These are phyloP conservation scores for Arenaria interpres DNA, from an alignment of 2,113 vertebrate species.

Conservation along the genomic window DNA sequence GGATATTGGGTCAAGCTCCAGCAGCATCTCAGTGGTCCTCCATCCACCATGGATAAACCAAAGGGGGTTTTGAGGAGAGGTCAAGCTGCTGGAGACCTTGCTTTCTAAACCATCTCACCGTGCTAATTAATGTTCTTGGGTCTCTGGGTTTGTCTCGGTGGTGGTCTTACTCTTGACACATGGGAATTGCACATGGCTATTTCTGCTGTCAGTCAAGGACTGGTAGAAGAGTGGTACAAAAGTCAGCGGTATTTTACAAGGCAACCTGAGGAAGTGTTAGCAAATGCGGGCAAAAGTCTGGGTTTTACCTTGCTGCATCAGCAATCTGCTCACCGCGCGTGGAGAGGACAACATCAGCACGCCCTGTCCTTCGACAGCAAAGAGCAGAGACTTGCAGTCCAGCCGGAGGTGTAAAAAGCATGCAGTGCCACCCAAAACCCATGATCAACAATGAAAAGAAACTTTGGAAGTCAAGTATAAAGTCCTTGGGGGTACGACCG, in stretches of 20 bases:
- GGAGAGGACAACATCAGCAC: background rate
- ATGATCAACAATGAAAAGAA: rapidly evolving
- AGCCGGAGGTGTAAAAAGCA: background rate
- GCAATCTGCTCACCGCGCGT: rapidly evolving
- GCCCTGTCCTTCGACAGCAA: background rate
- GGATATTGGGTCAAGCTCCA: rapidly evolving
- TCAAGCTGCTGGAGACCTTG: background rate
- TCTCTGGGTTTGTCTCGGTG: background rate
- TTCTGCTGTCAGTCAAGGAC: background rate
- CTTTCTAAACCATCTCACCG: background rate
- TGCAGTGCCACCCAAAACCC: background rate
- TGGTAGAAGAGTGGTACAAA: background rate
- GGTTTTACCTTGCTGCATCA: background rate
- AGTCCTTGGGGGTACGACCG: background rate
- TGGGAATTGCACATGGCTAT: background rate
- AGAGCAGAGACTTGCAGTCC: background rate
- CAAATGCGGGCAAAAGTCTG: background rate
- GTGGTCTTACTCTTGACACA: background rate
- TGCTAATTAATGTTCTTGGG: rapidly evolving
- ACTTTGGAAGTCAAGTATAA: background rate
- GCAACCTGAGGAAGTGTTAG: background rate
- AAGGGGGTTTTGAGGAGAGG: background rate
- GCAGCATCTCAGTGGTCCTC: background rate
- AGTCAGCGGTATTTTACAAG: background rate
- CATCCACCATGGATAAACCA: background rate